Base-by-base conservation (phyloP, 1,140 invertebrate genomes). In the Aphelenchoides fujianensis region DNA sequence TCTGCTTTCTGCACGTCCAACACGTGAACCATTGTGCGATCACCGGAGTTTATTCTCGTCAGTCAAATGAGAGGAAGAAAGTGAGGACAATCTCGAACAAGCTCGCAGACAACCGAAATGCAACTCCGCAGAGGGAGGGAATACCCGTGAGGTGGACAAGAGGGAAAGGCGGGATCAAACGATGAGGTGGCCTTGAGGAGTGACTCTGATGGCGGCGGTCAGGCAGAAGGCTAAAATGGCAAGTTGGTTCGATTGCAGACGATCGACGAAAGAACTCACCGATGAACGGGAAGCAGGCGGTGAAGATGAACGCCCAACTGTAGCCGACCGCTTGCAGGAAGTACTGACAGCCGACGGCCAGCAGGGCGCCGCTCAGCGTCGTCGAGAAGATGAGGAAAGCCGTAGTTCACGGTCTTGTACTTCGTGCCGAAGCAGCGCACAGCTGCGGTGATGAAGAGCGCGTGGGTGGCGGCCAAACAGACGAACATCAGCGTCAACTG, bases 381-480 rank as follows among this genome's bases (percentile, higher is more conserved):
- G 81, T 82, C 12, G 81, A 84, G 32, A 82, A 32, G n/a, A 84
- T 83, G 0, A 84, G 57, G 64, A 68, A 79, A 12, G n/a, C 81
- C 81, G 54, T 84, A 82, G 48, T 83, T 83, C 19, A 63, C 75
- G 23, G 79, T 71, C 54, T 83, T 83, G 52, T 84, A 71, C 54
- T 74, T 53, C 2, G 74, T 70, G 2, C 81, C 81, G 41, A 83
- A 83, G 69, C 81, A 83, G 27, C 79, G 68, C 5, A 83, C 81
- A 9, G 71, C 73, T 3, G 81, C 81, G 2, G 81, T 83, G 32
- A 83, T 83, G 59, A 83, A 83, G 0, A 83, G 61, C 0, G 81
- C 82, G 66, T 83, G 81, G 7, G 81, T 83, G 2, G 81, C 81
- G 12, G 76, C 81, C 71, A 83, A 70, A 75, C 81, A 85, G 12